Base-by-base conservation (phyloP, 2,797 vertebrate species). In the Toxotes lorentzi region DNA sequence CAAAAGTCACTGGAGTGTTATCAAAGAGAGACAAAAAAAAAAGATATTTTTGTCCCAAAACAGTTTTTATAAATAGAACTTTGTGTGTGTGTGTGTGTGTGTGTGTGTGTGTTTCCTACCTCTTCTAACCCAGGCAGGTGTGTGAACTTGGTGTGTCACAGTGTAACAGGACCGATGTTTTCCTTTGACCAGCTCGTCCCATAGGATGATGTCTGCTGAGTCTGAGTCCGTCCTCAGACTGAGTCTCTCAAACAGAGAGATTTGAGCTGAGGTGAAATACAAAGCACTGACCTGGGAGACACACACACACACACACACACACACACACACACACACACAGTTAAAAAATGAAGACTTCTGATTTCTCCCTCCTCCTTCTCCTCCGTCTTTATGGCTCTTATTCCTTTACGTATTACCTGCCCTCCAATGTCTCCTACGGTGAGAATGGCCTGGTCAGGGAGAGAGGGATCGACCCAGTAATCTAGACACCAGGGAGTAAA, bases 371-470 rank as follows among this genome's bases (percentile, higher is more conserved):
- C 24, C 19, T 13, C 3, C 41, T 41, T 66, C 24, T 51, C 24
- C 21, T 64, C 1, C n/a, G 7, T 45, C 56, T 40, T 27, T 43
- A n/a, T 43, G 40, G 50, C 10, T 63, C 8, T 19, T 24, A 5
- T 56, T 70, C 4, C n/a, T 41, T 45, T 58, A 1, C 48, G 41
- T 30, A 27, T 76, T 71, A 97, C 96, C 96, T 96, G 94, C 84
- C 96, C 97, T 82, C 93, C 95, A 48, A 88, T 91, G 81, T 96
- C 94, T 54, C 96, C 96, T 56, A 97, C 91, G 48, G 93, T 92
- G 66, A 97, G 94, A 68, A 96, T 73, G 3, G 95, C 94, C 76
- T 94, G 86, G 67, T 95, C 95, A 8, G 89, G 89, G 74, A 94
- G 86, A 6, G 90, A 81, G 51, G 90, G 86, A 78, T 96, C 85